phyloP scores from a whole-genome alignment of 2,888 invertebrate genomes.

The Gasteruption jaculator region DNA sequence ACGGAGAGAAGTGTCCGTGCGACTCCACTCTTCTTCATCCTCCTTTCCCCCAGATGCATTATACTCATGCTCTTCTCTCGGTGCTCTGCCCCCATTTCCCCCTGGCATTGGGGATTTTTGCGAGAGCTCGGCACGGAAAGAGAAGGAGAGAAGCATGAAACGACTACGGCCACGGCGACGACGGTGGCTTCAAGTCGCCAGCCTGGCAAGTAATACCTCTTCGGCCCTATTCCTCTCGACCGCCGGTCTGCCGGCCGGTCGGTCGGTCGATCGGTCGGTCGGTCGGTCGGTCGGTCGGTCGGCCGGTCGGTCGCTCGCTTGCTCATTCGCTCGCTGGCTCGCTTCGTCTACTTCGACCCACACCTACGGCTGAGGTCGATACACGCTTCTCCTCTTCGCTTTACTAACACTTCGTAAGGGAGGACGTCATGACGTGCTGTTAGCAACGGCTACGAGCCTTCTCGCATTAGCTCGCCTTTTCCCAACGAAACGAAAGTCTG shows the following conservation, averaged over 20 bases:
- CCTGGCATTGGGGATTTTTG: conserved; percentile 40
- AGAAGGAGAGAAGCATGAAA: no score
- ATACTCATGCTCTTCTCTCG: conserved; percentile 17
- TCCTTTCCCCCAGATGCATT: conserved; percentile 9
- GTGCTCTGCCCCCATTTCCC: conserved; percentile 36
- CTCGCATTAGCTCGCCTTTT: not conserved
- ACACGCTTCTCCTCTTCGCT: conserved; percentile 38
- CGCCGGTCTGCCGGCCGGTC: conserved; percentile 7
- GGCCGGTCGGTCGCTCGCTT: no score
- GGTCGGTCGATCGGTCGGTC: no score
- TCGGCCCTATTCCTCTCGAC: conserved; percentile 9
- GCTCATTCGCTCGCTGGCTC: no score
- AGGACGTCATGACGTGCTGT: conserved; percentile 28
- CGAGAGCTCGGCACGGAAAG: conserved; percentile 28
- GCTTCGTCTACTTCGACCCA: conserved; percentile 29
- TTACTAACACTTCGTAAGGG: conserved; percentile 32
- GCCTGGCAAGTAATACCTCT: conserved; percentile 26
- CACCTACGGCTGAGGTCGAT: conserved; percentile 44
- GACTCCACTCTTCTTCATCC: conserved; percentile 18
- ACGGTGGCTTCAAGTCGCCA: conserved; percentile 32
- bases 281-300: no score
- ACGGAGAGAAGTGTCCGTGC: conserved; percentile 7
- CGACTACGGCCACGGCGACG: conserved; percentile 20
- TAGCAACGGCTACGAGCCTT: conserved; percentile 18
- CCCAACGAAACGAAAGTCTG: no score